A percentile compares a stretch with the other conserved stretches of the same genome.
Evolutionary conservation across 2,797 vertebrate species (phyloP).

Genomic region (Megalops cyprinoides): DNA sequence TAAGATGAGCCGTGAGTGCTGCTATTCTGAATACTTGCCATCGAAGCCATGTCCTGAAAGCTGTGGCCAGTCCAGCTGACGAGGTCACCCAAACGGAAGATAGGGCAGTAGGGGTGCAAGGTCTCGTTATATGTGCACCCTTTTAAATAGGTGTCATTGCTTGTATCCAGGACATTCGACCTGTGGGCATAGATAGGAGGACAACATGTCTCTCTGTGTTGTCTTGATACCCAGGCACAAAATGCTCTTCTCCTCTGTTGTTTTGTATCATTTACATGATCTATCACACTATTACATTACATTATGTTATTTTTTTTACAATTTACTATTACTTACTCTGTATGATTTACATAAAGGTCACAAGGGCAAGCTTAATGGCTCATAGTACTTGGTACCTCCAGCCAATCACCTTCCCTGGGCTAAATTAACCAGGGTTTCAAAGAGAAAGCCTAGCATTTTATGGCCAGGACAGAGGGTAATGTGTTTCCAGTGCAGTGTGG

Average conservation of each 20-base stretch:
- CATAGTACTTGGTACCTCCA: not conserved
- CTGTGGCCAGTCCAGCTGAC: slow-evolving; percentile 75
- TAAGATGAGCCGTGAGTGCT: not conserved
- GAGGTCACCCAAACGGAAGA: slow-evolving; percentile 85
- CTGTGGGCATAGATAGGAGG: slow-evolving; percentile 57
- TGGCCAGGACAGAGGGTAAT: not conserved
- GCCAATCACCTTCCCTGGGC: not conserved
- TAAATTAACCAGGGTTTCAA: not conserved
- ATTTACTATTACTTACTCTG: too few species aligned
- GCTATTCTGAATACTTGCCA: slow-evolving; percentile 66
- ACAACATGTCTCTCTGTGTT: not conserved
- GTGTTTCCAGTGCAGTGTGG: too few species aligned
- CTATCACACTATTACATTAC: too few species aligned
- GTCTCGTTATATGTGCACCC: slow-evolving; percentile 77
- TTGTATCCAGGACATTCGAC: slow-evolving; percentile 81
- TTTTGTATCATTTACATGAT: too few species aligned
- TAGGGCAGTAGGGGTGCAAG: slow-evolving; percentile 86
- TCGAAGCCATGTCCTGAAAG: slow-evolving; percentile 85
- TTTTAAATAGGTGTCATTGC: slow-evolving; percentile 80
- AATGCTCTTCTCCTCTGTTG: not conserved
- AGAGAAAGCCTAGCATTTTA: not conserved
- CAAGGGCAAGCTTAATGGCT: not conserved
- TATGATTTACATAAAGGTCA: too few species aligned
- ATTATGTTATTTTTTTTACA: not conserved
- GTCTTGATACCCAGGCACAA: not conserved